Conservation (phyloP, 2,113 vertebrate genomes). For the Climacteris rufus region DNA sequence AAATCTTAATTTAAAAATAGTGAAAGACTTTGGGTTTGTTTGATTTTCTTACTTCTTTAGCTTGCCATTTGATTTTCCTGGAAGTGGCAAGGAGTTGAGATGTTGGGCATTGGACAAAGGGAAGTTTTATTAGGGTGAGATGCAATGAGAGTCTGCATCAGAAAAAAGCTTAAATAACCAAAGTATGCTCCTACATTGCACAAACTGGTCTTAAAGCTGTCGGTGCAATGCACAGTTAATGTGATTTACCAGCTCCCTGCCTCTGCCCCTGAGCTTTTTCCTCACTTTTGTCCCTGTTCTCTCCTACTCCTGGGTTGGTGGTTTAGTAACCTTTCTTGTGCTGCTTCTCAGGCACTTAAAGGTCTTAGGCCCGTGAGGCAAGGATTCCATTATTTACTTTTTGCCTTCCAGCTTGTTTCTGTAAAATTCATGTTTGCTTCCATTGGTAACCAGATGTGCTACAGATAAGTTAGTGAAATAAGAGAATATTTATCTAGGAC, state of each 20-base stretch:
- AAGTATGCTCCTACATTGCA: background rate
- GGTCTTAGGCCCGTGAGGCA: background rate
- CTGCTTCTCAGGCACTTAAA: background rate
- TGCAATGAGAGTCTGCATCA: background rate
- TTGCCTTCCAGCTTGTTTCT: background rate
- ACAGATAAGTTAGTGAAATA: background rate
- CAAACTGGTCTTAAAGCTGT: background rate
- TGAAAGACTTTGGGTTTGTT: rapidly evolving
- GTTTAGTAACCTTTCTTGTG: background rate
- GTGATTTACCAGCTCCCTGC: background rate
- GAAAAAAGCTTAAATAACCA: background rate
- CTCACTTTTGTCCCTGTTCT: background rate
- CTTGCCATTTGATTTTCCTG: background rate
- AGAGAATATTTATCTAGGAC: background rate
- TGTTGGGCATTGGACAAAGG: background rate
- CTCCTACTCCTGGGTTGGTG: background rate
- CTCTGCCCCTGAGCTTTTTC: background rate
- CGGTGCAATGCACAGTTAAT: rapidly evolving
- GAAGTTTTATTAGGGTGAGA: background rate
- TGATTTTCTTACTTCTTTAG: background rate
- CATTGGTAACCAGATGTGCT: background rate
- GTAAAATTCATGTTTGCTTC: background rate
- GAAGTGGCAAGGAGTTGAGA: background rate
- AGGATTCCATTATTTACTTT: background rate
- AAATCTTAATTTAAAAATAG: background rate